phyloP scores from a whole-genome alignment of 2,113 vertebrate species.

The Oryzias melastigma region DNA sequence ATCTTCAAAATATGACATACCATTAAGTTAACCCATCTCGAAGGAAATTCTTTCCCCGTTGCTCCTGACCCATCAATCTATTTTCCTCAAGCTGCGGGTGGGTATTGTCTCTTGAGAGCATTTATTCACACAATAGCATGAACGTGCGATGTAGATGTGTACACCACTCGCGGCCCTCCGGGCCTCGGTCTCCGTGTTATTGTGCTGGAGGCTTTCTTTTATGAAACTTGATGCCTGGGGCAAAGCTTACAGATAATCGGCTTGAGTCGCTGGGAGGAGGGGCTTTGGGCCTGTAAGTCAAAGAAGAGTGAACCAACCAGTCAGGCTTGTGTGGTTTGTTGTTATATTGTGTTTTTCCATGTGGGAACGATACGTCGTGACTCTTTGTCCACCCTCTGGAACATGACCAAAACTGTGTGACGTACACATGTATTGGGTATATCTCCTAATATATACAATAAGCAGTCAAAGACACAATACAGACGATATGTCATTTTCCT shows the following conservation, averaged over 20 bases:
- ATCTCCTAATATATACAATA: not conserved
- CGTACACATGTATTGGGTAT: not conserved
- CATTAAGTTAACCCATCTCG: not conserved
- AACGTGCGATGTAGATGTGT: constrained; percentile 22
- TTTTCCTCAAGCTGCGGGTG: constrained; percentile 1
- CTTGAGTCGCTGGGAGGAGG: constrained; percentile 33
- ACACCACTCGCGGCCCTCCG: constrained; percentile 13
- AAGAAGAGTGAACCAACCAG: constrained; percentile 56
- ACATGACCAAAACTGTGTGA: constrained; percentile 7
- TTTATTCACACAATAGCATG: constrained; percentile 12
- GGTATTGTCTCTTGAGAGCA: constrained; percentile 2
- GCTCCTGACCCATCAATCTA: not conserved
- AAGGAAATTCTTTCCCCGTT: not conserved
- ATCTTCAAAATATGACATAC: not conserved
- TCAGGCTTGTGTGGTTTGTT: constrained; percentile 52
- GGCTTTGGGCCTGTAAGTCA: constrained; percentile 17
- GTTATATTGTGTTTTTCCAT: constrained; percentile 27
- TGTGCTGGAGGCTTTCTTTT: constrained; percentile 53
- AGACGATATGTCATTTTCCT: constrained; percentile 12
- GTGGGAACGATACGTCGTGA: constrained; percentile 5
- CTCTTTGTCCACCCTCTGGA: constrained; percentile 14
- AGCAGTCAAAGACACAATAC: not conserved
- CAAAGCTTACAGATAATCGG: constrained; percentile 56
- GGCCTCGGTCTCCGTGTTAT: constrained; percentile 47
- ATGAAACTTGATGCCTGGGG: constrained; percentile 66